Base-by-base conservation (phyloP, 1,140 invertebrate species). In the Nylanderia fulva region DNA sequence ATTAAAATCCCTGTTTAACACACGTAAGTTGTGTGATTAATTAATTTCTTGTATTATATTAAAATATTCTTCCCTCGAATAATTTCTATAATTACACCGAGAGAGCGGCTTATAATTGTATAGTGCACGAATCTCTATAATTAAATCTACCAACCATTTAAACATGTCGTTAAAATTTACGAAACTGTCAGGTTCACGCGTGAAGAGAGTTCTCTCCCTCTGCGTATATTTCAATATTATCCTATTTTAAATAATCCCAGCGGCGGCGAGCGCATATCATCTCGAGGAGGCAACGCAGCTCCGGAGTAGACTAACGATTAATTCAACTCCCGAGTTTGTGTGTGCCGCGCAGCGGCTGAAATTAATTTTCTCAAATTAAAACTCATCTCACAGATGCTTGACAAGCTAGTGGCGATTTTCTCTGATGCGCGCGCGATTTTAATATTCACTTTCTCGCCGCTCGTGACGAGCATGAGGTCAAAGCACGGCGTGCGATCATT, bases 341-440 rank as follows among this genome's bases (percentile, higher is more conserved):
- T 48, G 15, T 15, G 45, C 45, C n/a, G 63, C 36, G 48, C 29
- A n/a, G n/a, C 8, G 76, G 29, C 8, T 54, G 63, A 71, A 58
- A 71, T 69, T 56, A 71, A 80, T 80, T 80, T 80, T 80, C 48
- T 60, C n/a, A 56, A 71, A 71, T 56, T 80, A 80, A 80, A 69
- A 71, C 13, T 52, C 13, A 33, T 45, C 74, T 39, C 61, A 15
- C 24, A 52, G 33, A 71, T n/a, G 76, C 27, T 64, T 63, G 63
- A 76, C 76, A 48, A 64, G 61, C 45, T 36, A 27, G 45, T 39
- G 45, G 36, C 33, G 63, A 54, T 80, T 69, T 69, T 54, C 42
- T 71, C 18, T 27, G 29, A 11, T 29, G 36, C 52, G 42, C 36
- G 29, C 8, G 24, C 18, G 18, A 18, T 24, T 80, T 56, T 69